Evolutionary conservation across 1,140 invertebrate genomes (phyloP).

Genomic region (Mylabris phalerata): DNA sequence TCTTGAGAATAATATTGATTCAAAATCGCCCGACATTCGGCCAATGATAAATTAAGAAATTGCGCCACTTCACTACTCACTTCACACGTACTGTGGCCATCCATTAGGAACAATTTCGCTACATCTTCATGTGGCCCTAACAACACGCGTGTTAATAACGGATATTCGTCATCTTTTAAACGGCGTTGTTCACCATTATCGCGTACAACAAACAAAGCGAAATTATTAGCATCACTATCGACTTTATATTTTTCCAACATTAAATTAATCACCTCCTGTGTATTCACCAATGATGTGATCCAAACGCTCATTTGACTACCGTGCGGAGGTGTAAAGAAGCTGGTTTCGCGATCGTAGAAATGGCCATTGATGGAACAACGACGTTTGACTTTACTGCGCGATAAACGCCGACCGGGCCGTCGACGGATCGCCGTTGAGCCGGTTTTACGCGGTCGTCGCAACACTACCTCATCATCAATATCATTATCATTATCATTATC

Average conservation of each 20-base stretch:
- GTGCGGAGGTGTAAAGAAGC: constrained; percentile 77
- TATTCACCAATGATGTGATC: constrained; percentile 73
- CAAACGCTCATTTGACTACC: constrained; percentile 82
- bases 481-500: constrained; percentile 37
- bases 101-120: constrained; percentile 72
- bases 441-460: constrained; percentile 43
- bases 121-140: constrained; percentile 79
- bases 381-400: constrained; percentile 62
- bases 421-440: constrained; percentile 65
- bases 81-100: constrained; percentile 64
- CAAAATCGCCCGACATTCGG: constrained; percentile 72
- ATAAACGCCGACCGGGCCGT: constrained; percentile 59
- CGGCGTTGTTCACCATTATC: constrained; percentile 78
- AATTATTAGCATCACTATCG: constrained; percentile 68
- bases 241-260: constrained; percentile 85
- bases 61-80: constrained; percentile 75
- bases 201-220: constrained; percentile 73
- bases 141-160: constrained; percentile 67
- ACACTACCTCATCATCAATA: constrained; percentile 32
- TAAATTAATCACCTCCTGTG: constrained; percentile 75
- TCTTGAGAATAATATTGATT: constrained; percentile 72
- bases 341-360: constrained; percentile 82
- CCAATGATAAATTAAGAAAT: constrained; percentile 71
- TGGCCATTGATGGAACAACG: constrained; percentile 84
- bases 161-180: constrained; percentile 71